Base-by-base conservation (phyloP, 2,797 vertebrate genomes). In the Harpagifer antarcticus region DNA sequence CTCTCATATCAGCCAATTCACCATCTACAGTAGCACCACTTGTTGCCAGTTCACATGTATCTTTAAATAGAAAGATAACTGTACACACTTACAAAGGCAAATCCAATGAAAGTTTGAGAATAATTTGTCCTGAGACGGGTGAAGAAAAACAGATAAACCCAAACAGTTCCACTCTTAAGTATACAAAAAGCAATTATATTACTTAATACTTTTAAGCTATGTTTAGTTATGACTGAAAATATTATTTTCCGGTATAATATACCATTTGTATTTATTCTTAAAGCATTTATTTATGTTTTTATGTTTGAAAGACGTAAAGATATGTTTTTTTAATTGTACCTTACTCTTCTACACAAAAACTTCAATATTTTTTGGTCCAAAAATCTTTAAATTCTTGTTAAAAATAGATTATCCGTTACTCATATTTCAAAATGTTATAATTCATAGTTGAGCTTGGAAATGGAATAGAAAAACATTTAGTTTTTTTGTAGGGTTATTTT, bases 1-100 rank as follows among this genome's bases (percentile, higher is more conserved):
- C 45, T 58, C 54, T 69, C 50, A 20, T 56, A 88, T 88, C 74
- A 83, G 60, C 76, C 69, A 62, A 56, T 52, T 52, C 43, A 57
- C 47, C 57, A 72, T 62, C 80, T 66, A 69, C 74, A 27, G 27
- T 27, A 27, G 27, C 63, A 68, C 45, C 49, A 73, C 76, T 67
- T 72, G 66, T 80, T 75, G 52, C 50, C 45, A 54, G n/a, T 65
- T 56, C 40, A 69, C 12, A 23, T 57, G 54, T 16, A 19, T 56
- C 44, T 60, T 69, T 62, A 49, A 59, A 52, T 60, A 45, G 53
- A 69, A 40, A 52, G 17, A 31, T 13, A 47, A 5, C 49, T 42
- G 27, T 63, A 23, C 14, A 73, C 23, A 31, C 7, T 23, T n/a
- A 44, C 19, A 55, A 43, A 40, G 13, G n/a, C 0, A 37, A 49